Evolutionary conservation across 92 coral and sea anemone genomes (phyloP), one percentile per base, ranked within the genome.

Genomic region (Isaurus tuberculatus): DNA sequence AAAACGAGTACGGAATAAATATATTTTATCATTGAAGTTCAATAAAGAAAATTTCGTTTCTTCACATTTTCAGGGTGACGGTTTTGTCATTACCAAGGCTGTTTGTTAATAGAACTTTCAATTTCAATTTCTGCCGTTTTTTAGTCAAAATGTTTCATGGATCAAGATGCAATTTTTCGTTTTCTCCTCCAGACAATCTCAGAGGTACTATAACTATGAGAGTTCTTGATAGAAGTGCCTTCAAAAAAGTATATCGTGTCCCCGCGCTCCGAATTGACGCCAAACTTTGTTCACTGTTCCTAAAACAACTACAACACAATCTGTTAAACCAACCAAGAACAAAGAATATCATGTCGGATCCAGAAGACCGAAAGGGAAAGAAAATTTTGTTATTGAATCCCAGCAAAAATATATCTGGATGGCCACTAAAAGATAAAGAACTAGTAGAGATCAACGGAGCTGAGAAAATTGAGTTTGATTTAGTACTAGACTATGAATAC

Each of bases 251-350:
- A n/a, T 37, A 94, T 46, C 77, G 31, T 51, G 79, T 96, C 20
- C 98, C 99, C 26, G 98, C 97, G 32, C 89, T 96, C 9, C 90
- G 93, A 79, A 92, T 96, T 36, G 95, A 92, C 37, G 93, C 98
- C 61, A 96, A 96, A 78, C 79, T 84, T 25, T 96, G 99, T 69
- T 92, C 98, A 10, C 27, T 84, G 14, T 91, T 96, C 80, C 79
- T 94, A 32, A 96, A 92, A 63, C 84, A 73, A 40, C 85, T 96
- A 23, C 89, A 87, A 69, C 85, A 88, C 42, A 84, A 89, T 27
- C 92, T 96, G 15, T 79, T 96, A 17, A 96, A 96, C 79, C 96
- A 79, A 72, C 93, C 98, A 32, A 88, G 95, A 69, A 69, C 92
- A 72, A 90, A 84, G 64, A 96, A 94, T 78, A 92, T 96, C 63